Conservation (phyloP, 2,797 vertebrate species). For the Lepus townsendii region DNA sequence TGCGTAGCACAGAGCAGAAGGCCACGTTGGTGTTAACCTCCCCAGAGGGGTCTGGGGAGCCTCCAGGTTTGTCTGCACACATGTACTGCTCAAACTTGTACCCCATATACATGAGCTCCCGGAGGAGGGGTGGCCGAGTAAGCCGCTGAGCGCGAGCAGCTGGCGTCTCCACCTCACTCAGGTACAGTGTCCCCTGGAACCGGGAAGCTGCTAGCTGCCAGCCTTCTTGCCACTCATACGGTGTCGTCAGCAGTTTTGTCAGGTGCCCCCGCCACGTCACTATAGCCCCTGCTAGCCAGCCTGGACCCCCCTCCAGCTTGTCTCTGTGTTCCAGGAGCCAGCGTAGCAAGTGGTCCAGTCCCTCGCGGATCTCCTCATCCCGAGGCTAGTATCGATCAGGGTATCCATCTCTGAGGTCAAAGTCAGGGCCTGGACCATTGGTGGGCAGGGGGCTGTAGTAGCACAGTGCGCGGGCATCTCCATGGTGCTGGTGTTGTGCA, state of each 20-base stretch:
- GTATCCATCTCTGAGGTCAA: conserved; percentile 94
- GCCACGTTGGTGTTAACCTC: conserved; percentile 96
- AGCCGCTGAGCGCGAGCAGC: conserved; percentile 89
- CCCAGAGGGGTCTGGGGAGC: conserved; percentile 90
- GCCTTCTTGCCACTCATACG: conserved; percentile 94
- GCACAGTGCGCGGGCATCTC: conserved; percentile 91
- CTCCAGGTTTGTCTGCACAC: conserved; percentile 89
- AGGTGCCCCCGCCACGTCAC: conserved; percentile 96
- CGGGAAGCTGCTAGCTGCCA: conserved; percentile 94
- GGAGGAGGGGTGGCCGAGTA: conserved; percentile 88
- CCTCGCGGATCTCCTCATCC: conserved; percentile 91
- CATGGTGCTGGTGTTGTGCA: conserved; percentile 91
- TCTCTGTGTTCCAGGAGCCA: conserved; percentile 92
- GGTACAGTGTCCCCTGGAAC: conserved; percentile 93
- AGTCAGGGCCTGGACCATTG: conserved; percentile 87
- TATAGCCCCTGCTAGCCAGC: conserved; percentile 91
- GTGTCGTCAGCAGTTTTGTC: conserved; percentile 95
- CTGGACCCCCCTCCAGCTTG: conserved; percentile 79
- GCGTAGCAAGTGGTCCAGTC: conserved; percentile 92
- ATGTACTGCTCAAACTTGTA: conserved; percentile 97
- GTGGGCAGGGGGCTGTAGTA: conserved; percentile 91
- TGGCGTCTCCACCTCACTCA: conserved; percentile 95
- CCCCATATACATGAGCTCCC: conserved; percentile 95
- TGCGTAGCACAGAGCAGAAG: conserved; percentile 95
- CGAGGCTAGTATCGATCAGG: conserved; percentile 90